A percentile compares a stretch with the other conserved stretches of the same genome.
phyloP scores from a whole-genome alignment of 1,140 invertebrate genomes.

The Thaumetopoea pityocampa region DNA sequence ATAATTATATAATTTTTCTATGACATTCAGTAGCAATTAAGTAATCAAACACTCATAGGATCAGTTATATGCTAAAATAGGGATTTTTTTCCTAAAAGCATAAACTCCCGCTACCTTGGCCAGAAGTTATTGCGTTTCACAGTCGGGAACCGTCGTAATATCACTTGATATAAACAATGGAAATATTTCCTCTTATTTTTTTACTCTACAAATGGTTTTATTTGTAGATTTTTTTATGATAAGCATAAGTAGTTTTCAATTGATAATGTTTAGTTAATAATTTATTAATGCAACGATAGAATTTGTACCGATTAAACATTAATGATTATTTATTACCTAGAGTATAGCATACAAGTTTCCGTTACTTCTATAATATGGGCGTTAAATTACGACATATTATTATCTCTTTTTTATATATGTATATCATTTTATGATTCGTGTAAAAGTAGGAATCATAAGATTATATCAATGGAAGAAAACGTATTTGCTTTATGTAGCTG shows the following conservation, averaged over 20 bases:
- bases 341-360: constrained; percentile 10
- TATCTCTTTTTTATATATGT: constrained; percentile 10
- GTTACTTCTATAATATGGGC: constrained; percentile 11
- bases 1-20: too few species aligned
- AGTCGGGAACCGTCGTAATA: constrained; percentile 5
- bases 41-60: too few species aligned
- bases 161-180: constrained; percentile 26
- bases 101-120: constrained; percentile 3
- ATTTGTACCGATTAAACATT: constrained; percentile 22
- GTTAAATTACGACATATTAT: constrained; percentile 10
- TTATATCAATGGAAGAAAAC: too few species aligned
- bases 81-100: too few species aligned
- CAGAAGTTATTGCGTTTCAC: not conserved
- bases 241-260: constrained; percentile 63
- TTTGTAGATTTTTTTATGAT: constrained; percentile 65
- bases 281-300: constrained; percentile 26
- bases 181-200: constrained; percentile 69
- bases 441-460: too few species aligned
- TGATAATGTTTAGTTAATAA: constrained; percentile 37
- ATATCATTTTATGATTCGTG: too few species aligned
- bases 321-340: too few species aligned
- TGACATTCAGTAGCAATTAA: too few species aligned
- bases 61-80: too few species aligned
- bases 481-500: too few species aligned
- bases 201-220: constrained; percentile 71